Evolutionary conservation across 1,140 invertebrate genomes (phyloP), one percentile per base, ranked within the genome.

Genomic region (Ganaspis sp.): DNA sequence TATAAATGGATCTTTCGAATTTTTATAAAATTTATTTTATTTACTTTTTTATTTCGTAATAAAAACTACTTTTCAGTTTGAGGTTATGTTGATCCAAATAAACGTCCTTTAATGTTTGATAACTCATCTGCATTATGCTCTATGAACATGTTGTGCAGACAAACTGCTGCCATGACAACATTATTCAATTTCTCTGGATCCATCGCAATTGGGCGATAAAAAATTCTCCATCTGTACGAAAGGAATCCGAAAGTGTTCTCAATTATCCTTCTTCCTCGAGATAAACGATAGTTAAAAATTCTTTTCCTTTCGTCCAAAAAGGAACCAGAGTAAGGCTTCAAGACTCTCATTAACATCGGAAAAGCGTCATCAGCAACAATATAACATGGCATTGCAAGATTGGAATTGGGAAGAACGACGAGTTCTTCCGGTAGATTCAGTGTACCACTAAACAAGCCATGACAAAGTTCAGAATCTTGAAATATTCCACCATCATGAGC

Each of bases 301-400:
- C 29, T 64, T 53, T 54, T 71, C 11, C 8, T 26, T 12, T 34
- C 19, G 9, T 6, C 38, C 8, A 73, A 38, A 19, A 70, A 37
- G 15, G 12, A 6, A 9, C 80, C 77, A 29, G 85, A 79, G 72
- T 87, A 92, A 73, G 90, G 91, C 71, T 87, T 87, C 84, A 92
- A 86, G 78, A 92, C 69, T 74, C 87, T 85, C 8, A 80, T 80
- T 72, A 73, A 84, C 70, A 92, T 74, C n/a, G 85, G 84, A 85
- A 92, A 92, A 74, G 88, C 88, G 74, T 91, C 87, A 85, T 92
- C 90, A 69, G 86, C 91, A 49, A 91, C 85, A 74, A 91, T 72
- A 70, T 87, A 84, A 75, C 85, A 79, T 21, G 84, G 83, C 19
- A 69, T 58, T 26, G 2, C 8, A 19, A 40, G 17, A 21, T 23